These are phyloP conservation scores for Anser brachyrhynchus DNA, from an alignment of 2,113 vertebrate genomes.

Conservation along the genomic window DNA sequence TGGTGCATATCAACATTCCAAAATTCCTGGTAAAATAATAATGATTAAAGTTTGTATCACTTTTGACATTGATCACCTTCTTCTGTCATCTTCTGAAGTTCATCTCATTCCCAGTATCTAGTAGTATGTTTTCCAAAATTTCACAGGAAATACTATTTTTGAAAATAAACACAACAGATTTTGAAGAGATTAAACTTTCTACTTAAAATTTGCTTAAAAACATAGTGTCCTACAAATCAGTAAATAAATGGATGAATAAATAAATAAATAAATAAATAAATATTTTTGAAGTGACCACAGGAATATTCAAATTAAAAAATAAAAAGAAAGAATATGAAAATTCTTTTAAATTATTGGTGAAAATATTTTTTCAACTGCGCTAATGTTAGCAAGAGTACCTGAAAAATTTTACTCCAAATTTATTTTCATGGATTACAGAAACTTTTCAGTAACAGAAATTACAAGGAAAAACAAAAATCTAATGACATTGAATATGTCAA, in stretches of 20 bases:
- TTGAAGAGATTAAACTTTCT: background rate
- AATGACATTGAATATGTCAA: background rate
- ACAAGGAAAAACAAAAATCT: background rate
- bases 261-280: background rate
- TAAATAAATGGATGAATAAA: background rate
- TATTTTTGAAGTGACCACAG: background rate
- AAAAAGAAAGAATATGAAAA: background rate
- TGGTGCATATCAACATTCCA: background rate
- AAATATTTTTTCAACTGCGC: background rate
- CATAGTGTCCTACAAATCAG: background rate
- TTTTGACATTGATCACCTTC: background rate
- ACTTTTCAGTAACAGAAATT: background rate
- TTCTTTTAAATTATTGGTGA: background rate
- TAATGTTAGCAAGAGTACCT: background rate
- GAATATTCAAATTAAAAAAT: background rate
- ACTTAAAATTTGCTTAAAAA: background rate
- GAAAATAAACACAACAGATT: background rate
- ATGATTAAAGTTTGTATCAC: background rate
- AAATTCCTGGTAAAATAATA: background rate
- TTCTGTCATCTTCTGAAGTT: background rate
- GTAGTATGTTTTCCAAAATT: background rate
- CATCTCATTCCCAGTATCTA: background rate
- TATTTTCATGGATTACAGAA: background rate
- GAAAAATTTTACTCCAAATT: background rate
- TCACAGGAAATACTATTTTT: background rate